phyloP scores from a whole-genome alignment of 2,113 vertebrate species.

The Callocephalon fimbriatum region DNA sequence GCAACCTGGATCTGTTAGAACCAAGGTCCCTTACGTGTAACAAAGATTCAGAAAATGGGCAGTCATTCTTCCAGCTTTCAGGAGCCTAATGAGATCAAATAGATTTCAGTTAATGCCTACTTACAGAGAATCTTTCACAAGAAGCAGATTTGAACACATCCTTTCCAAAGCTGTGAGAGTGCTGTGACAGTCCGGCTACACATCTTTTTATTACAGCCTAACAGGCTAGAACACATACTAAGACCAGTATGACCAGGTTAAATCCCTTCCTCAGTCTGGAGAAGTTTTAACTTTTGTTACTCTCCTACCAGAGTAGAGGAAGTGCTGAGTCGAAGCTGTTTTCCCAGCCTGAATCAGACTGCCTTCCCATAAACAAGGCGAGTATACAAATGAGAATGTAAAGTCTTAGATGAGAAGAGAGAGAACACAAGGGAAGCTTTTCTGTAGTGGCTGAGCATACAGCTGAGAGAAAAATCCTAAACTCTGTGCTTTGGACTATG shows the following conservation, averaged over 20 bases:
- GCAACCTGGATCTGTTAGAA: background rate
- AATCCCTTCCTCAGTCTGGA: background rate
- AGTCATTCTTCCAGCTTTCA: background rate
- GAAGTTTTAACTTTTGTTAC: background rate
- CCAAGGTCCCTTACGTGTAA: background rate
- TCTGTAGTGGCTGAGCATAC: background rate
- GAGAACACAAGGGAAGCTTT: background rate
- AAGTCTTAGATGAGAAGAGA: background rate
- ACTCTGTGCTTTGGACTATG: background rate
- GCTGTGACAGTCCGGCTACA: background rate
- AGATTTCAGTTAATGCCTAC: background rate
- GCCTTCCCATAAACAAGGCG: background rate
- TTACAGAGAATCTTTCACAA: background rate
- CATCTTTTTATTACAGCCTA: background rate
- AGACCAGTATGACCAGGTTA: background rate
- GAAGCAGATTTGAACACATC: background rate
- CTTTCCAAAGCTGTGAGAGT: background rate
- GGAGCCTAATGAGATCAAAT: background rate
- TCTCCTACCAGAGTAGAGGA: fast-evolving
- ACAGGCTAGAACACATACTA: background rate
- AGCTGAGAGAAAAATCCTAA: background rate
- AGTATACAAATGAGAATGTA: background rate
- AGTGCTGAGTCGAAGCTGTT: background rate
- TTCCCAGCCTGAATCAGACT: background rate
- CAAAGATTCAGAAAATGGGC: background rate